A percentile compares a stretch with the other conserved stretches of the same genome.
Conservation (phyloP, 2,113 vertebrate genomes). For the Pundamilia nyererei region DNA sequence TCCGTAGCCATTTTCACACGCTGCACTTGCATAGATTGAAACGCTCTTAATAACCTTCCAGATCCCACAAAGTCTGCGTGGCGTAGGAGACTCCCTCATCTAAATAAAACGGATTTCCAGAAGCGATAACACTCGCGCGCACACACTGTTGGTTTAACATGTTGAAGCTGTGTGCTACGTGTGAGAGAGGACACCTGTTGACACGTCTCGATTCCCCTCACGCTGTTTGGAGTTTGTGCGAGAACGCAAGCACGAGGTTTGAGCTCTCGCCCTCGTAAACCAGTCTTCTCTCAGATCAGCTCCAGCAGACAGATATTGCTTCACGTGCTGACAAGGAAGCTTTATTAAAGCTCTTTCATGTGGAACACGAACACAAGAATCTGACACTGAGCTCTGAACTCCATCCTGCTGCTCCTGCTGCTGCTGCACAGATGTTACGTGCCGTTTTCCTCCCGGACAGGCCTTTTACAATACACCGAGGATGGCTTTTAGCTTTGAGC, state of each 20-base stretch:
- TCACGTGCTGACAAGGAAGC: constrained; percentile 35
- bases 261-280: not conserved
- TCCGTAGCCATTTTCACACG: not conserved
- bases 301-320: constrained; percentile 40
- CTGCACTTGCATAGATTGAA: not conserved
- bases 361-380: constrained; percentile 26
- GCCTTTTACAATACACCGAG: not conserved
- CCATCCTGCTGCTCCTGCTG: not conserved
- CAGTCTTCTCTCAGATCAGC: not conserved
- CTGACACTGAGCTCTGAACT: not conserved
- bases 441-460: not conserved
- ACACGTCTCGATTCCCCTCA: not conserved
- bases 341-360: constrained; percentile 54
- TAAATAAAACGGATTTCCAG: not conserved
- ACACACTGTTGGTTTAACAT: not conserved
- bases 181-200: not conserved
- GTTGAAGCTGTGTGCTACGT: not conserved
- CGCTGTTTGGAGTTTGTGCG: not conserved
- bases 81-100: not conserved
- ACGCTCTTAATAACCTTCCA: not conserved
- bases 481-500: not conserved
- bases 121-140: fast-evolving
- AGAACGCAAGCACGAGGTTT: not conserved
- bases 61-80: not conserved
- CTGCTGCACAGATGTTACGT: constrained; percentile 48